Evolutionary conservation across 2,888 invertebrate species (phyloP).

Genomic region (Ichneumoninae sp.): DNA sequence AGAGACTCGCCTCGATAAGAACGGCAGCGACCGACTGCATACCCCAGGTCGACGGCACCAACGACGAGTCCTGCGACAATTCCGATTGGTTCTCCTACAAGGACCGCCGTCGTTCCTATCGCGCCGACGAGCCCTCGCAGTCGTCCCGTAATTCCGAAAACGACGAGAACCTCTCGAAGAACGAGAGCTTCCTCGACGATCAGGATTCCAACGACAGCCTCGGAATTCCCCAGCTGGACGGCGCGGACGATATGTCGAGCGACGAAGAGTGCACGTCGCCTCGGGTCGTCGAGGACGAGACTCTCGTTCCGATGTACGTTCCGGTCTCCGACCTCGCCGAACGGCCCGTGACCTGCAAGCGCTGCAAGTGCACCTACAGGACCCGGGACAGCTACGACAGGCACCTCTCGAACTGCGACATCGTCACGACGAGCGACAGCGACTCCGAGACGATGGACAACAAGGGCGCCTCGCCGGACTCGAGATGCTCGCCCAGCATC

Average conservation of each 20-base stretch:
- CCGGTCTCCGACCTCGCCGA: constrained; percentile 86
- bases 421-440: constrained; percentile 92
- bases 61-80: constrained; percentile 69
- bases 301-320: constrained; percentile 72
- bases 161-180: neutral
- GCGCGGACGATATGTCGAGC: constrained; percentile 88
- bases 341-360: constrained; percentile 93
- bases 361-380: constrained; percentile 94
- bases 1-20: constrained; percentile 67
- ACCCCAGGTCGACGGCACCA: constrained; percentile 72
- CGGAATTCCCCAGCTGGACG: constrained; percentile 88
- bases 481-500: constrained; percentile 76
- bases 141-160: neutral
- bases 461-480: constrained; percentile 79
- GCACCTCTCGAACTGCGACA: constrained; percentile 91
- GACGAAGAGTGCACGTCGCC: constrained; percentile 79
- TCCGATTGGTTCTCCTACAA: constrained; percentile 66
- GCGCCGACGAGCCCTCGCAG: constrained; percentile 39
- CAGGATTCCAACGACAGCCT: constrained; percentile 68
- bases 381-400: constrained; percentile 93
- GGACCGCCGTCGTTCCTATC: constrained; percentile 47
- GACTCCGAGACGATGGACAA: constrained; percentile 88
- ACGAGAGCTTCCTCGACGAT: constrained; percentile 58
- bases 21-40: constrained; percentile 62
- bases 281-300: constrained; percentile 66